Evolutionary conservation across 2,113 vertebrate species (phyloP), one percentile per base, ranked within the genome.

Genomic region (Nycticryphes semicollaris): DNA sequence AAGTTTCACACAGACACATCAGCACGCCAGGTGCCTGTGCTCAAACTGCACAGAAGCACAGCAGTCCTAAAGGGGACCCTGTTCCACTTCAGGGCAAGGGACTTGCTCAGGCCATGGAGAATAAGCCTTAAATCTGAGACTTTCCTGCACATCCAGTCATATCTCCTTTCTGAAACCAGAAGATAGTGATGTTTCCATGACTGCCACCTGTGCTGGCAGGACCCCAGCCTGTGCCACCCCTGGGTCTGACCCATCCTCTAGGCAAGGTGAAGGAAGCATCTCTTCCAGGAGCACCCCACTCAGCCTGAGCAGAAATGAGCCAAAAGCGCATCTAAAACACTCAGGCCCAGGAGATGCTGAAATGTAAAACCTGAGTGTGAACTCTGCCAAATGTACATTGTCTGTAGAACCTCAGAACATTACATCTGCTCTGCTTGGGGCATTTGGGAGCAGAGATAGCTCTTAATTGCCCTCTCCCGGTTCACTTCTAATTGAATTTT

Each of bases 401-500:
- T 47, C 45, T 48, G 35, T n/a, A 51, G 81, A n/a, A 72, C 28
- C 63, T 81, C 54, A 30, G 50, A 59, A 45, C 1, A 0, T 33
- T 9, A 19, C 16, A 14, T 33, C 39, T 73, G 23, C 24, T 47
- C 62, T 79, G 62, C 59, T 70, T 27, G 17, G 51, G 48, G 66
- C 6, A 0, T 41, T 56, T 48, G 86, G 64, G 70, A 92, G 37
- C 2, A 0, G 17, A 59, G 22, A 2, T 22, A 57, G 24, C 18
- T 83, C 73, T 86, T 60, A 72, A 75, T 47, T 74, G 25, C 9
- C 6, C 22, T 69, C 35, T 77, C 31, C n/a, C 53, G 22, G 51
- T 31, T 77, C 43, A 72, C 45, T 56, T 77, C 64, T 60, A 81
- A 78, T 63, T 91, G 64, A 89, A 35, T 75, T 91, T 84, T 82